Evolutionary conservation across 2,113 vertebrate genomes (phyloP).

Genomic region (Zingel zingel): DNA sequence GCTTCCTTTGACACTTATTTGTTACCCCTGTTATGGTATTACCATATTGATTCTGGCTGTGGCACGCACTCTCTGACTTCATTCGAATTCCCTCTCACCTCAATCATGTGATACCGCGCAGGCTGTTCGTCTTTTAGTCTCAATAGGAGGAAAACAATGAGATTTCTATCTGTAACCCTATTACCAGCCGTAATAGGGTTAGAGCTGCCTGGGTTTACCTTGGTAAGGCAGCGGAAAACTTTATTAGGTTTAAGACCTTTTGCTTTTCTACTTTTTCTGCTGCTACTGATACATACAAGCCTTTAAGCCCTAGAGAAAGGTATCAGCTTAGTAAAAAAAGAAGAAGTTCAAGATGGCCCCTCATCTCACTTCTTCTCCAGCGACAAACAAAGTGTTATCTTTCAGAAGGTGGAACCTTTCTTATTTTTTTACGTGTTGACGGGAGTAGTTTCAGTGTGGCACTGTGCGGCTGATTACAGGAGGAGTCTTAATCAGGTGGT

Average conservation of each 20-base stretch:
- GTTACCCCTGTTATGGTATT: conserved; percentile 29
- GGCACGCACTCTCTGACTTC: conserved; percentile 62
- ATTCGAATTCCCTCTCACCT: conserved; percentile 79
- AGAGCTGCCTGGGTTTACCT: conserved; percentile 76
- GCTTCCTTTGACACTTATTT: conserved; percentile 11
- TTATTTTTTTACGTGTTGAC: conserved; percentile 74
- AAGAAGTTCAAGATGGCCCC: conserved; percentile 62
- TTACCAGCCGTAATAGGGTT: conserved; percentile 81
- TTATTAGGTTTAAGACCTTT: conserved; percentile 82
- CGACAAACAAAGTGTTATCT: conserved; percentile 80
- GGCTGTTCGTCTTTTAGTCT: conserved; percentile 68
- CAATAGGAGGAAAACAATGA: conserved; percentile 76
- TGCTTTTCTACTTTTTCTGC: conserved; percentile 77
- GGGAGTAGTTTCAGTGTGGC: conserved; percentile 74
- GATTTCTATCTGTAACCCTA: conserved; percentile 82
- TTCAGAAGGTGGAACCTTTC: conserved; percentile 76
- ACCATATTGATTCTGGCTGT: conserved; percentile 58
- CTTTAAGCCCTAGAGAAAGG: conserved; percentile 80
- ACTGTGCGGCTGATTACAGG: conserved; percentile 90
- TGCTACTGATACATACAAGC: conserved; percentile 81
- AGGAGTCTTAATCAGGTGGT: conserved; percentile 93
- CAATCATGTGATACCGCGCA: conserved; percentile 75
- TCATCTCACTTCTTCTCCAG: conserved; percentile 52
- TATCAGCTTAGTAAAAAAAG: conserved; percentile 55
- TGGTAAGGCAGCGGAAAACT: conserved; percentile 81